Evolutionary conservation across 23 tunicate genomes (phyloP).

Genomic region (Pegea sp.): DNA sequence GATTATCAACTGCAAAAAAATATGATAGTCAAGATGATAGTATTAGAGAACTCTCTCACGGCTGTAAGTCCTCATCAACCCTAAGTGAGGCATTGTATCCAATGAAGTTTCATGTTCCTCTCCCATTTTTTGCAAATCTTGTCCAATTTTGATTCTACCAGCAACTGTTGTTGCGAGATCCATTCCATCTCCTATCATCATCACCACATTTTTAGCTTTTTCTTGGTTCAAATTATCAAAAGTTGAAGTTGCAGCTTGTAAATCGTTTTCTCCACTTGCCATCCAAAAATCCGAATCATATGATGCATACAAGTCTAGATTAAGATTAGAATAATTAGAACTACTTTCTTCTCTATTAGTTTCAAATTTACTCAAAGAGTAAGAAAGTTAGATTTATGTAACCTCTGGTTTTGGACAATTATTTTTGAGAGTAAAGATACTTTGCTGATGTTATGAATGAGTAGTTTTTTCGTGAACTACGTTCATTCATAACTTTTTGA

Average conservation of each 20-base stretch:
- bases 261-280: conserved; percentile 4
- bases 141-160: conserved; percentile 57
- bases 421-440: too few species aligned
- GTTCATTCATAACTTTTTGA: too few species aligned
- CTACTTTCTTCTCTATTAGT: too few species aligned
- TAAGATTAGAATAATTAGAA: too few species aligned
- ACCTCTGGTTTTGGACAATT: too few species aligned
- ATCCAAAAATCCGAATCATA: too few species aligned
- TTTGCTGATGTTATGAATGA: too few species aligned
- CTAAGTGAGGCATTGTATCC: conserved; percentile 38
- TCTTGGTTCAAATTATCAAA: conserved; percentile 20
- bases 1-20: conserved; percentile 28
- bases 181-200: conserved; percentile 86
- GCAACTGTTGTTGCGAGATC: conserved; percentile 42
- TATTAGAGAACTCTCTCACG: conserved; percentile 3
- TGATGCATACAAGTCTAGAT: too few species aligned
- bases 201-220: conserved; percentile 55
- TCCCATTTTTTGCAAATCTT: conserved; percentile 12
- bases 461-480: too few species aligned
- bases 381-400: too few species aligned
- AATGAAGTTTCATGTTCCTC: conserved; percentile 49
- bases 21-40: not conserved
- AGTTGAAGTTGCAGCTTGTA: conserved; percentile 3
- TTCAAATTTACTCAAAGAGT: too few species aligned
- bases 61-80: conserved; percentile 64